Base-by-base conservation (phyloP, 1,140 invertebrate genomes). In the Tachypleus tridentatus region DNA sequence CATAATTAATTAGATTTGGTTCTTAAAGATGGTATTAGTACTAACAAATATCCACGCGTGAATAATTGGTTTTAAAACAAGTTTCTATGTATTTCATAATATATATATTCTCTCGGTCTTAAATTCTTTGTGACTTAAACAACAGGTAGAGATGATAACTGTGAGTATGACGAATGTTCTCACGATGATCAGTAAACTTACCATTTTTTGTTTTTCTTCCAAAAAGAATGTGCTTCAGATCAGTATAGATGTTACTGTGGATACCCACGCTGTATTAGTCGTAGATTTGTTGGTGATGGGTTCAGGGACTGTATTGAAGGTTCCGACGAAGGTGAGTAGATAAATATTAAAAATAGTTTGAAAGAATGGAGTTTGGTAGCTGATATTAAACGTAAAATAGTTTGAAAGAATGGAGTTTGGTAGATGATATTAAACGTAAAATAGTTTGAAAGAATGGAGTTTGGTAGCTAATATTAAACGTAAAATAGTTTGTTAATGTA, bases 291-390 rank as follows among this genome's bases (percentile, higher is more conserved):
- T 58, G 71, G 70, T 4, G 72, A 77, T 64, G 76, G 75, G n/a
- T 59, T 67, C 8, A 69, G 71, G 56, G 69, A 77, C 66, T 77
- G 76, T 54, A 54, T 70, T 53, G 76, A 77, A 66, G 75, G 74
- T 5, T 75, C 74, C 4, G 76, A 77, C 64, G 76, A 76, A 73
- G 72, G 73, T 73, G 56, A 65, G 59, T 56, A 11, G 5, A 58
- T n/a, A 47, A n/a, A 47, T 57, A 7, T 48, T 50, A 56, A 56
- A 59, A n/a, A 11, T 58, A 51, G 7, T 60, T 62, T 48, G 4
- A 62, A 62, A 51, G 9, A 58, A 10, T 62, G 57, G 56, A 49
- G 7, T 56, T 53, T 57, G 5, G 6, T n/a, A 9, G 11, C 54
- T 5, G 10, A 62, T 4, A 50, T 58, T 53, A 62, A 3, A 10